Conservation (phyloP, 2,113 vertebrate genomes). For the Merops nubicus region DNA sequence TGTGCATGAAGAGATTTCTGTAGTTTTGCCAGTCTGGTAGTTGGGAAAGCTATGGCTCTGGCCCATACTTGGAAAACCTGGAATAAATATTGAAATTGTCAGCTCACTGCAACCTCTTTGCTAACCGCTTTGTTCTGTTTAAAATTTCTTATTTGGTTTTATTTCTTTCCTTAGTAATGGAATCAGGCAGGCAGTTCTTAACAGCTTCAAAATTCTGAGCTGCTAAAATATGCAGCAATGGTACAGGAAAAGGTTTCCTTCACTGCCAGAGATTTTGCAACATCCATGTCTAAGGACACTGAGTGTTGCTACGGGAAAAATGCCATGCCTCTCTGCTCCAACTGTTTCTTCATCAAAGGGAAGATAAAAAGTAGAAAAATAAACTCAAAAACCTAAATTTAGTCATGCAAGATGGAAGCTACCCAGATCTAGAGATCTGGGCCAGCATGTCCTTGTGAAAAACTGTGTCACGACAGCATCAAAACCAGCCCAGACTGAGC, state of each 20-base stretch:
- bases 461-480: neutral
- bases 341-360: neutral
- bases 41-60: neutral
- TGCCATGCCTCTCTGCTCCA: neutral
- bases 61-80: neutral
- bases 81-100: neutral
- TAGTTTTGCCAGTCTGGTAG: neutral
- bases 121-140: neutral
- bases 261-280: neutral
- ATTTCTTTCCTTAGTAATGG: neutral
- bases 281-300: neutral
- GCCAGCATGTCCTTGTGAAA: neutral
- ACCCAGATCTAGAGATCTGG: neutral
- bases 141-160: neutral
- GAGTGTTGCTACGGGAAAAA: neutral
- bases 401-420: neutral
- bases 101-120: neutral
- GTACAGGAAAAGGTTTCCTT: neutral
- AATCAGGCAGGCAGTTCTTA: neutral
- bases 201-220: neutral
- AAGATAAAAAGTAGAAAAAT: neutral
- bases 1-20: neutral
- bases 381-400: constrained; percentile 35
- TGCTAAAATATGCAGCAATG: constrained; percentile 19
- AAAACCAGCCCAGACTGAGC: neutral